These are phyloP conservation scores for Byasa hedistus DNA, from an alignment of 2,888 invertebrate species.

Conservation along the genomic window DNA sequence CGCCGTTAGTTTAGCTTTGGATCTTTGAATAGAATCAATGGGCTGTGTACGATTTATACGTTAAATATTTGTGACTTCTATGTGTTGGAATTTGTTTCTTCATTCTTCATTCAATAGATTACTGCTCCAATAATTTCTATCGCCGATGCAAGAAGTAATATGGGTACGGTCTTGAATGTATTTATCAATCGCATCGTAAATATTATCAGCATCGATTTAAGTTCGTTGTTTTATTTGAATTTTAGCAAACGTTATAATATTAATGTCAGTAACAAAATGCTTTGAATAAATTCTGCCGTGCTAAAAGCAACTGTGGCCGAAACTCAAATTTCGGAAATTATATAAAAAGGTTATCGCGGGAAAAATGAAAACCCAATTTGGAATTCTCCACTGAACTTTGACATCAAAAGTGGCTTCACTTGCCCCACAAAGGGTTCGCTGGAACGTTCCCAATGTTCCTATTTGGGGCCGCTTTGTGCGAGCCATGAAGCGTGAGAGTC, in stretches of 20 bases:
- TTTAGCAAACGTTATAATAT: neutral
- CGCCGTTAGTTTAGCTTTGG: slow-evolving; percentile 10
- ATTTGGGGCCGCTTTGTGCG: slow-evolving; percentile 42
- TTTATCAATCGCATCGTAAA: too few species aligned
- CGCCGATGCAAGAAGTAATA: too few species aligned
- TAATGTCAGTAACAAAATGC: neutral
- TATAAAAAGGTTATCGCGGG: neutral
- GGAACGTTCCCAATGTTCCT: slow-evolving; percentile 13
- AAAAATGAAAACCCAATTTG: slow-evolving; percentile 16
- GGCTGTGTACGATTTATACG: neutral
- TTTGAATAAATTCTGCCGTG: neutral
- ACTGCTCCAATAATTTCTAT: too few species aligned
- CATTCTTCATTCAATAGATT: too few species aligned
- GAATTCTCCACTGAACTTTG: slow-evolving; percentile 10
- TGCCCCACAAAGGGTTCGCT: slow-evolving; percentile 18
- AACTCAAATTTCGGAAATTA: neutral
- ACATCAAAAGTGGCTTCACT: slow-evolving; percentile 16
- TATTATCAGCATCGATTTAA: too few species aligned
- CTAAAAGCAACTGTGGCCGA: neutral
- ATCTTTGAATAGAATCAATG: slow-evolving; percentile 16
- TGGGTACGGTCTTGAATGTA: too few species aligned
- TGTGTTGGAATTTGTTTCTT: too few species aligned
- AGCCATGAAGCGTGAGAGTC: slow-evolving; percentile 54
- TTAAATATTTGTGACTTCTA: too few species aligned
- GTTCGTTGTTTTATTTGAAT: too few species aligned